Base-by-base conservation (phyloP, 2,797 vertebrate species). In the Loriculus beryllinus region DNA sequence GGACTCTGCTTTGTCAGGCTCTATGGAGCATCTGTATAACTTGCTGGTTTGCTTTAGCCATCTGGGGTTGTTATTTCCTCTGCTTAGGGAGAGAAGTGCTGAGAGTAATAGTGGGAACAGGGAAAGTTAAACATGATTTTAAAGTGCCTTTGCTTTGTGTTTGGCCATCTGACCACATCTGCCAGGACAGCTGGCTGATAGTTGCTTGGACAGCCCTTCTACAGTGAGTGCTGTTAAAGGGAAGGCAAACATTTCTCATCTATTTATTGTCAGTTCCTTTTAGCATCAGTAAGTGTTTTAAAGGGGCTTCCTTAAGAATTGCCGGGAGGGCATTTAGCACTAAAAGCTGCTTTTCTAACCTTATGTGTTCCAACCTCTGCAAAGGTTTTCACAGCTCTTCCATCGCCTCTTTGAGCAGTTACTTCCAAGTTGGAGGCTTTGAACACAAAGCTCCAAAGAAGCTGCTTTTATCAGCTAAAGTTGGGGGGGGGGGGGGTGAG, bases 1-100 rank as follows among this genome's bases (percentile, higher is more conserved):
- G 86, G 72, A 25, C 81, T 88, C 82, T 71, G 75, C 77, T 67
- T 76, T 94, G 68, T 67, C 90, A 75, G 88, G 9, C 52, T 70
- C 1, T 82, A 35, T 22, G 60, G 64, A 95, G 78, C 95, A 82
- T 91, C 56, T 86, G 91, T 62, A 71, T 54, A 47, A 52, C 86
- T 91, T 49, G 83, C 88, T 95, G 88, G 39, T 92, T 93, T 76
- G 39, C 81, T 74, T 71, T 76, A 57, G 67, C 79, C 88, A 93
- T 88, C 78, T 89, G 78, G 79, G 75, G 62, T 80, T 74, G 83
- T 91, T 79, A 48, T 82, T 70, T 82, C 65, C 78, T 68, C 48
- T 91, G 75, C 43, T 86, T 72, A 83, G 70, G 62, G 79, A 39
- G 80, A 69, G 69, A 47, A 95, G 54, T 10, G 49, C 42, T 0